Evolutionary conservation across 2,797 vertebrate genomes (phyloP), one percentile per base, ranked within the genome.

Genomic region (Bufotes viridis): DNA sequence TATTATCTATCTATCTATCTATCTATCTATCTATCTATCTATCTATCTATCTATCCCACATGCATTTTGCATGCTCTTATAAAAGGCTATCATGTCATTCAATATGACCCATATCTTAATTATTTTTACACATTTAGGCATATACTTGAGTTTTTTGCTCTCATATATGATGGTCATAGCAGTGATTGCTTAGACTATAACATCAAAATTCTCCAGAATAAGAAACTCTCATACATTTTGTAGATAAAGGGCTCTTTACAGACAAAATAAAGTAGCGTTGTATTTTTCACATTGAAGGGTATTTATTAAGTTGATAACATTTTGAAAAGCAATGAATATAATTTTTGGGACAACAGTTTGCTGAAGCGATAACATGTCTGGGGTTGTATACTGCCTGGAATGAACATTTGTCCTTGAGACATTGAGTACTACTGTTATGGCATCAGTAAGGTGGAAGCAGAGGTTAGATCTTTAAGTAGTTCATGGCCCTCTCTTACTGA

Each of bases 301-400:
- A 94, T 96, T 97, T 97, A 95, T 97, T 96, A 96, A 96, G 95
- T 96, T 96, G 97, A 97, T 97, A 97, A 96, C 94, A 94, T 95
- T 96, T 95, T 95, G 95, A 97, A 96, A 97, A 96, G 96, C 96
- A 96, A 97, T 97, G 96, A 97, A 96, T 96, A 96, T 97, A 92
- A 96, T 96, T 96, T 96, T 96, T 94, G 94, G 95, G 95, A 96
- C 95, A 95, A 93, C 94, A 96, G 95, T 97, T 96, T 94, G 91
- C 93, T 91, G 91, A 91, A 90, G 94, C 93, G 96, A 98, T 98
- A 98, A 97, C 96, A 93, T 90, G 93, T 96, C 95, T 95, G 92
- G 94, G 93, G 96, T 95, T 94, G 94, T 95, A 93, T 94, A 94
- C 94, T 94, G 95, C 92, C 94, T 92, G 90, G 92, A 92, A 93